Evolutionary conservation across 2,113 vertebrate genomes (phyloP).

Genomic region (Willisornis vidua): DNA sequence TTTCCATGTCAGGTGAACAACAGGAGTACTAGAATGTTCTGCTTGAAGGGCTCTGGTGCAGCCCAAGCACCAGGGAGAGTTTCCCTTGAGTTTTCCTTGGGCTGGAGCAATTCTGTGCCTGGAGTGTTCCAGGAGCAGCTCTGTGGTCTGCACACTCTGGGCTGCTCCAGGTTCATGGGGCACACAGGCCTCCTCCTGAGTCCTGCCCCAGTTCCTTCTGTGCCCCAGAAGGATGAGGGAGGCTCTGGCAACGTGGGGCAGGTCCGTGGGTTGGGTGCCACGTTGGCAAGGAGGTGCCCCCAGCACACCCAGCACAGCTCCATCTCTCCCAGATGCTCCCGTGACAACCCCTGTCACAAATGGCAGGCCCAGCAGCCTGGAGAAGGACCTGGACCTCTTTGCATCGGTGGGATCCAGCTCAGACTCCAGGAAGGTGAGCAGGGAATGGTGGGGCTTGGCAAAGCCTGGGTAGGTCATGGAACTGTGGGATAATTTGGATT

Average conservation of each 20-base stretch:
- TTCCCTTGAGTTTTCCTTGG: accelerated
- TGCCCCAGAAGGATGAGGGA: accelerated
- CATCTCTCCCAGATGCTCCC: constrained; percentile 75
- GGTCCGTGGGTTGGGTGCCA: neutral
- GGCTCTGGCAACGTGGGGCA: neutral
- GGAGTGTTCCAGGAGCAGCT: neutral
- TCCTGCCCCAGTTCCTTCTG: neutral
- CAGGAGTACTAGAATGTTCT: too few relatives aligned
- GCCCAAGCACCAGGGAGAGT: neutral
- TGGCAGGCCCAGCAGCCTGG: constrained; percentile 79
- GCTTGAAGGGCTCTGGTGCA: neutral
- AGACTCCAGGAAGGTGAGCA: constrained; percentile 74
- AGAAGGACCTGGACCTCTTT: constrained; percentile 89
- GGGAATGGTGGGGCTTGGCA: accelerated
- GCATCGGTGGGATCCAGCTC: constrained; percentile 74
- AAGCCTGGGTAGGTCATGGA: accelerated
- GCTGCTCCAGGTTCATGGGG: neutral
- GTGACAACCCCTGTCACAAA: constrained; percentile 76
- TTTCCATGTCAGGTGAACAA: neutral
- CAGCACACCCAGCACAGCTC: neutral
- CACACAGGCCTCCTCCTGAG: accelerated
- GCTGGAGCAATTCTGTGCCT: neutral
- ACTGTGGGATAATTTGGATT: accelerated
- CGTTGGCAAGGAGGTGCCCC: neutral
- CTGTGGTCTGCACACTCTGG: neutral